Conservation (phyloP, 1,140 invertebrate genomes). For the Caenorhabditis tropicalis region DNA sequence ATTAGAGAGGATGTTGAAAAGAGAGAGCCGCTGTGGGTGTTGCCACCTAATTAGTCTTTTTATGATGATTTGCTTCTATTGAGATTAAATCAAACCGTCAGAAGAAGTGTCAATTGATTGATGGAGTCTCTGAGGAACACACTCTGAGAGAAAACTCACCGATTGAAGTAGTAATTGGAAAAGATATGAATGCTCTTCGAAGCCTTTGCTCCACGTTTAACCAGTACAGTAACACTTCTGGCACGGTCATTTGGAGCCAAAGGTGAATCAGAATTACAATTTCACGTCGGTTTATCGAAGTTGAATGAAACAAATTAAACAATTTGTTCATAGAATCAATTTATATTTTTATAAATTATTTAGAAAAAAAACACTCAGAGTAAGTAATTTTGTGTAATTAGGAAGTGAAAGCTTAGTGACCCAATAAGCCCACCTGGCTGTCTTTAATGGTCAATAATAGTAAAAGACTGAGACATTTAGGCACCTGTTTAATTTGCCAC, state of each 20-base stretch:
- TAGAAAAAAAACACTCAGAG: neutral
- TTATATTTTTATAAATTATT: too few relatives aligned
- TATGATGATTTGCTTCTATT: neutral
- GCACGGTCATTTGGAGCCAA: too few relatives aligned
- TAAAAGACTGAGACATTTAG: neutral
- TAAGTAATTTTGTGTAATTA: neutral
- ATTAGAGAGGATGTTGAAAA: slow-evolving; percentile 20
- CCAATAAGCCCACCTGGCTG: slow-evolving; percentile 19
- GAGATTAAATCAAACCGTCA: slow-evolving; percentile 1
- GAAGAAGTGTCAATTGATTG: neutral
- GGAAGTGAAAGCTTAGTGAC: neutral
- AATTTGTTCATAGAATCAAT: too few relatives aligned
- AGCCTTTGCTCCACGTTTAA: too few relatives aligned
- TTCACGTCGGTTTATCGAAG: too few relatives aligned
- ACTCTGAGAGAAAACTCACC: neutral
- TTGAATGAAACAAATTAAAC: too few relatives aligned
- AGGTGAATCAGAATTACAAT: too few relatives aligned
- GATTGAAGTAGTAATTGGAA: too few relatives aligned
- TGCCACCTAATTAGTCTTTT: slow-evolving; percentile 34
- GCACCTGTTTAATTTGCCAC: neutral
- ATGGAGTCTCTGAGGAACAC: neutral
- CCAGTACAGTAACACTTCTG: too few relatives aligned
- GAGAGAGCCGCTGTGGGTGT: neutral
- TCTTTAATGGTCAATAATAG: neutral
- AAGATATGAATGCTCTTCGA: too few relatives aligned